Conservation (phyloP, 2,113 vertebrate genomes). For the Puma concolor region DNA sequence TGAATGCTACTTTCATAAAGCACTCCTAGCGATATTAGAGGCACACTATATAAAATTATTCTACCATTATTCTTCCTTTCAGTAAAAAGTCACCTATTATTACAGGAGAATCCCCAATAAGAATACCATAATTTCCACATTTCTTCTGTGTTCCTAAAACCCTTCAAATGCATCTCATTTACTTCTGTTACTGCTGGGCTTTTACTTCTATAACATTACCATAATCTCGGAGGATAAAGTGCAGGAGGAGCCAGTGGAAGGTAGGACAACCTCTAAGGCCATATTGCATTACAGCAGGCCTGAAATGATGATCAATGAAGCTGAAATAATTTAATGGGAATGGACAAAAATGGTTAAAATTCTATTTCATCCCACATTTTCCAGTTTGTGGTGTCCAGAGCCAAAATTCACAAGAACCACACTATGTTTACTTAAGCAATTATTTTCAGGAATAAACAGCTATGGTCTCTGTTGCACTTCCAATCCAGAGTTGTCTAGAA, state of each 20-base stretch:
- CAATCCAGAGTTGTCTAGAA: neutral
- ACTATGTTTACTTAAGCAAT: neutral
- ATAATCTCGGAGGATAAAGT: neutral
- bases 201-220: neutral
- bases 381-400: neutral
- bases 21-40: neutral
- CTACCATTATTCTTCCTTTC: neutral
- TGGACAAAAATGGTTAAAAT: neutral
- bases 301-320: neutral
- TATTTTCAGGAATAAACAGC: neutral
- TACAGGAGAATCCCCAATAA: neutral
- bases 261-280: neutral
- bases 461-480: neutral
- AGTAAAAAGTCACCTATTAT: constrained; percentile 5
- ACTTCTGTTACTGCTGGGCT: neutral
- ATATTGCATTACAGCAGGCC: neutral
- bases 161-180: neutral
- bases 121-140: neutral
- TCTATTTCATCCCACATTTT: neutral
- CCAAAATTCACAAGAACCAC: neutral
- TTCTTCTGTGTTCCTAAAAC: neutral
- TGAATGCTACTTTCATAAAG: neutral
- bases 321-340: neutral
- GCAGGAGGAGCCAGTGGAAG: neutral
- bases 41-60: neutral